Conservation (phyloP, 92 coral and sea anemone species). For the Palythoa heliodiscus region DNA sequence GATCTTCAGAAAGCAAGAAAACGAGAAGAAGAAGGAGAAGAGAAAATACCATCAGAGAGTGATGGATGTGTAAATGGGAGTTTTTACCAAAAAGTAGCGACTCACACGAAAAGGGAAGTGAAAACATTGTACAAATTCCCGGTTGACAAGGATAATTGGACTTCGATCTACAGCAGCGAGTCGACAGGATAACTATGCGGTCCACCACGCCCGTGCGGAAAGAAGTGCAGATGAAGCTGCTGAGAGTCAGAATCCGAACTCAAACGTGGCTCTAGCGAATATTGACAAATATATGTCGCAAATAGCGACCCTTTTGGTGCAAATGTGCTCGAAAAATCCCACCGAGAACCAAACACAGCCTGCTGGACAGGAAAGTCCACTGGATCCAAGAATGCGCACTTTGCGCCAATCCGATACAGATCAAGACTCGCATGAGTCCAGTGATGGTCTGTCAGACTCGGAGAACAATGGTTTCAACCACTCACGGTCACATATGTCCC, state of each 20-base stretch:
- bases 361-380: not conserved
- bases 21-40: too few relatives aligned
- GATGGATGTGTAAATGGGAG: too few relatives aligned
- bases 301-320: not conserved
- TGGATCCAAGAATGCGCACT: not conserved
- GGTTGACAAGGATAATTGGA: constrained; percentile 7
- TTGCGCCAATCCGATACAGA: not conserved
- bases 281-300: not conserved
- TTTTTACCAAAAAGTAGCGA: not conserved
- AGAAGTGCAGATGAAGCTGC: not conserved
- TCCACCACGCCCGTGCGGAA: not conserved
- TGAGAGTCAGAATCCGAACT: not conserved
- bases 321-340: not conserved
- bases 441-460: too few relatives aligned
- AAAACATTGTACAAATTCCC: not conserved
- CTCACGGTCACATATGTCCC: not conserved
- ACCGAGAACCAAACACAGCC: not conserved
- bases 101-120: not conserved
- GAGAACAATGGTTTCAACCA: too few relatives aligned
- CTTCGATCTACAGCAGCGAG: constrained; percentile 17
- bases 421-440: too few relatives aligned
- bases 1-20: too few relatives aligned
- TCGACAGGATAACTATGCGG: not conserved
- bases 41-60: too few relatives aligned
- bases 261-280: not conserved